A percentile compares a stretch with the other conserved stretches of the same genome.
Conservation (phyloP, 1,140 invertebrate genomes). For the Oncopodura yosiiana region DNA sequence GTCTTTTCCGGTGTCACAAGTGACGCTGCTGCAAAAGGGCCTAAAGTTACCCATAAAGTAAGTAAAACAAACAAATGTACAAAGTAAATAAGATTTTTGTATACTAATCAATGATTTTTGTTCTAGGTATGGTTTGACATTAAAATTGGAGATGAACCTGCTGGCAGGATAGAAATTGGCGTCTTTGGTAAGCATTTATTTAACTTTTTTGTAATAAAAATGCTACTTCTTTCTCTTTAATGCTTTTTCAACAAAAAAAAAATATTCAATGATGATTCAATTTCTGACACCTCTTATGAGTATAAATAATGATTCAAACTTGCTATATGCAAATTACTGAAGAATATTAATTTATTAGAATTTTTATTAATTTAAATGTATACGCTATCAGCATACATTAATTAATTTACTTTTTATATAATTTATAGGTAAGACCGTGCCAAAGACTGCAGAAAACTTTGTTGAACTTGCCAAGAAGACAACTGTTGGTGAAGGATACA, state of each 20-base stretch:
- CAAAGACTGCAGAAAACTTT: constrained; percentile 91
- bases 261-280: too few species aligned
- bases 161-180: constrained; percentile 80
- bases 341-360: too few species aligned
- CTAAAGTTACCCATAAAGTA: constrained; percentile 66
- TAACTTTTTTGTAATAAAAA: too few species aligned
- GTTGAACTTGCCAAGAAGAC: constrained; percentile 66
- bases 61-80: constrained; percentile 24
- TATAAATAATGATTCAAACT: too few species aligned
- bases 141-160: constrained; percentile 63
- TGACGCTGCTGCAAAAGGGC: constrained; percentile 47
- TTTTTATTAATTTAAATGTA: too few species aligned
- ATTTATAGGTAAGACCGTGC: constrained; percentile 84
- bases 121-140: constrained; percentile 89
- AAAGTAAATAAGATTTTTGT: background rate
- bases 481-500: constrained; percentile 43
- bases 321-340: too few species aligned
- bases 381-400: too few species aligned
- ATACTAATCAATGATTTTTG: constrained; percentile 1
- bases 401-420: too few species aligned
- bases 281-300: too few species aligned
- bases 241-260: too few species aligned
- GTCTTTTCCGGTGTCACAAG: constrained; percentile 12
- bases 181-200: constrained; percentile 85
- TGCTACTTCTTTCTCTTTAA: too few species aligned